Percentiles rank a stretch among this genome's conserved stretches.
Evolutionary conservation across 1,140 invertebrate species (phyloP).

Genomic region (Heliconius nattereri): DNA sequence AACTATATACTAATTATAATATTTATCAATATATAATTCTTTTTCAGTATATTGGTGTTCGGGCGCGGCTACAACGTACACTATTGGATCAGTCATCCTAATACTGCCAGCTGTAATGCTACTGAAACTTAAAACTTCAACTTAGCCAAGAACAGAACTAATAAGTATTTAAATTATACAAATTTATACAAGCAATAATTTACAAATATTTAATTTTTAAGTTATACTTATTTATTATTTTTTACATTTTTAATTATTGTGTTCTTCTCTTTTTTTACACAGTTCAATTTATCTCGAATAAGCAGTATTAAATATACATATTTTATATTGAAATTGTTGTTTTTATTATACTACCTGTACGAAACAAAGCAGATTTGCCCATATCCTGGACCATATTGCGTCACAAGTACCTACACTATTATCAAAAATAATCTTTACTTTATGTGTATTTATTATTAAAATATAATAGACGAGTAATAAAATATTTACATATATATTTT

Average conservation of each 20-base stretch:
- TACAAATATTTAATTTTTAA: conserved; percentile 26
- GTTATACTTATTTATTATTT: conserved; percentile 28
- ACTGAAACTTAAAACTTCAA: conserved; percentile 67
- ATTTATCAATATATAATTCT: background rate
- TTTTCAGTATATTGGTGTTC: conserved; percentile 90
- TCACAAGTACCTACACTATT: too few relatives aligned
- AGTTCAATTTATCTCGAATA: conserved; percentile 34
- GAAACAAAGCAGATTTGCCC: too few relatives aligned
- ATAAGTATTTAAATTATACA: conserved; percentile 21
- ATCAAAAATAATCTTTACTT: too few relatives aligned
- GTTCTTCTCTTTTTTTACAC: conserved; percentile 31
- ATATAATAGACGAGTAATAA: too few relatives aligned
- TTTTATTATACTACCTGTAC: background rate
- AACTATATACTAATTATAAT: too few relatives aligned
- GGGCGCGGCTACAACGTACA: conserved; percentile 88
- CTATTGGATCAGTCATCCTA: conserved; percentile 85
- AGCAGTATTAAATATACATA: conserved; percentile 37
- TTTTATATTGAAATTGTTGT: conserved; percentile 8
- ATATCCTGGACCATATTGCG: too few relatives aligned
- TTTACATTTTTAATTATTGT: conserved; percentile 27
- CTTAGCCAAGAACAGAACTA: conserved; percentile 27
- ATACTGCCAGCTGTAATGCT: conserved; percentile 86
- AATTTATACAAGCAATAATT: conserved; percentile 28
- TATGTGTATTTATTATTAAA: too few relatives aligned
- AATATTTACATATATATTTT: too few relatives aligned